Conservation (phyloP, 2,113 vertebrate genomes). For the Ageneiosus marmoratus region DNA sequence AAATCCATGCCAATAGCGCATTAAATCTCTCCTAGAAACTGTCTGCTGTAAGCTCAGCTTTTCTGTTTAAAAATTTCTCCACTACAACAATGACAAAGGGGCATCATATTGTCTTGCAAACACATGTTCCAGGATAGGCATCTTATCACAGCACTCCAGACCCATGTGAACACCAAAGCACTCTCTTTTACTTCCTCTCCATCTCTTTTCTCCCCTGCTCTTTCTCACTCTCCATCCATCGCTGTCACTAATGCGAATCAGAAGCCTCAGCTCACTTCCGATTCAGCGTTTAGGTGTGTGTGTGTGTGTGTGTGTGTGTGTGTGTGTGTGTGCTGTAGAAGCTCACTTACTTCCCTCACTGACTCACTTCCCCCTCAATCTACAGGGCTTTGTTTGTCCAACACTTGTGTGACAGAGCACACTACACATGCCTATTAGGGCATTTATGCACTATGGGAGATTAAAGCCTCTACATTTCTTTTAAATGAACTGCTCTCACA, state of each 20-base stretch:
- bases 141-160: conserved; percentile 65
- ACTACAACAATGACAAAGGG: conserved; percentile 59
- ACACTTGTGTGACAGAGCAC: conserved; percentile 55
- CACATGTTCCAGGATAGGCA: conserved; percentile 59
- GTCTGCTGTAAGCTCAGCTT: conserved; percentile 49
- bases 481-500: conserved; percentile 55
- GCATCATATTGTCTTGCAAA: conserved; percentile 63
- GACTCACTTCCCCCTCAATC: conserved; percentile 53
- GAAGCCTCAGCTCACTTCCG: conserved; percentile 37
- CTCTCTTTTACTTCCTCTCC: conserved; percentile 43
- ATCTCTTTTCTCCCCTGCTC: conserved; percentile 25
- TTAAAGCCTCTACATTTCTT: conserved; percentile 54
- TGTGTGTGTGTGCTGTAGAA: not conserved
- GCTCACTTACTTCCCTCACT: conserved; percentile 49
- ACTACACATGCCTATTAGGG: conserved; percentile 56
- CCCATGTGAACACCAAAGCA: conserved; percentile 64
- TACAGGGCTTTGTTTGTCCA: conserved; percentile 54
- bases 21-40: conserved; percentile 54
- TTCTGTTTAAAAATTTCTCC: conserved; percentile 52
- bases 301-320: conserved; percentile 21
- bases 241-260: conserved; percentile 50
- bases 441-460: conserved; percentile 50
- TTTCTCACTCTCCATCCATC: conserved; percentile 47
- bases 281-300: conserved; percentile 22
- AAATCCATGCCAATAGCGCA: conserved; percentile 54